A percentile compares a stretch with the other conserved stretches of the same genome.
Evolutionary conservation across 2,797 vertebrate species (phyloP).

Genomic region (Hafferia zeledoni): DNA sequence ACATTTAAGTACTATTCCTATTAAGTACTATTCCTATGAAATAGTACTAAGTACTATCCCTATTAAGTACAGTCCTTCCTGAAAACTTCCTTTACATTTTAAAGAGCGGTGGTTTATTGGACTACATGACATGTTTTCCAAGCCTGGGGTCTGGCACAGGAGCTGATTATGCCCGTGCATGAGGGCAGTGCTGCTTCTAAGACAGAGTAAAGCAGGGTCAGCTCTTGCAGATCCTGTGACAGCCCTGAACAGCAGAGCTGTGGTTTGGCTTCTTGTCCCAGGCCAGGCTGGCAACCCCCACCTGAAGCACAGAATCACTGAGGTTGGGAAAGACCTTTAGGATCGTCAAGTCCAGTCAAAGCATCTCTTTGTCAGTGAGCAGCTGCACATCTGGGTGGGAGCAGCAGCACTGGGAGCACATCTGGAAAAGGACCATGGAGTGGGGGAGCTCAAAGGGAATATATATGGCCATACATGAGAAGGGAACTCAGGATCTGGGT

Average conservation of each 20-base stretch:
- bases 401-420: background rate
- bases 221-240: background rate
- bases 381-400: background rate
- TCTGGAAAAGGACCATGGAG: background rate
- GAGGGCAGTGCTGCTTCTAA: background rate
- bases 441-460: background rate
- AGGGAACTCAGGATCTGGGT: background rate
- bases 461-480: background rate
- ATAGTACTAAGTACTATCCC: background rate
- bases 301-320: background rate
- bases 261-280: background rate
- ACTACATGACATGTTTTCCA: background rate
- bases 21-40: no score
- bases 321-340: background rate
- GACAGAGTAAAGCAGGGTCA: background rate
- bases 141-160: background rate
- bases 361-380: background rate
- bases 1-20: background rate
- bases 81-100: background rate
- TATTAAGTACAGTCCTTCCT: no score
- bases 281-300: background rate
- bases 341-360: background rate
- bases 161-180: background rate
- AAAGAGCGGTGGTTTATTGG: background rate
- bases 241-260: background rate